Evolutionary conservation across 1,140 invertebrate species (phyloP).

Genomic region (Luehdorfia chinensis): DNA sequence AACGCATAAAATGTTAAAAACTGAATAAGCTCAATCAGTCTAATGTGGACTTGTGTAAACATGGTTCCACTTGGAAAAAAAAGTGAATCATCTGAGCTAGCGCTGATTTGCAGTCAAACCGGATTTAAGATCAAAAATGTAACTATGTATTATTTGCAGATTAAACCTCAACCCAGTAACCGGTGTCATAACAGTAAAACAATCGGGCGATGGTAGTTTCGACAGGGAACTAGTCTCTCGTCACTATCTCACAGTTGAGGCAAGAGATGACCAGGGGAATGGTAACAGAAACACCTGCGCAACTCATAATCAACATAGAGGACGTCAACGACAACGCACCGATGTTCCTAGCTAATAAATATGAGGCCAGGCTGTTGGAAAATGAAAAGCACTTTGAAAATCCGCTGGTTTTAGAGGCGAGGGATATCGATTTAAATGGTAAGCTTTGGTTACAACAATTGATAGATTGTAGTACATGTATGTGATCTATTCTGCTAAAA

Average conservation of each 20-base stretch:
- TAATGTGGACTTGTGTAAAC: no score
- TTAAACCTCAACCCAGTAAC: constrained; percentile 88
- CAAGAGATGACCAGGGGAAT: constrained; percentile 88
- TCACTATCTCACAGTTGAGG: constrained; percentile 95
- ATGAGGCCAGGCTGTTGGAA: constrained; percentile 90
- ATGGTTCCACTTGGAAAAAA: no score
- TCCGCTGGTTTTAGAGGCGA: constrained; percentile 87
- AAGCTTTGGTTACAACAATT: constrained; percentile 19
- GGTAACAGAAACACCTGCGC: constrained; percentile 88
- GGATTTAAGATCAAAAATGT: no score
- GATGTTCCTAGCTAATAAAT: constrained; percentile 87
- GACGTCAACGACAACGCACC: constrained; percentile 94
- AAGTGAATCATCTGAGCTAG: no score
- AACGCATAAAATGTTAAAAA: no score
- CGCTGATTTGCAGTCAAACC: no score
- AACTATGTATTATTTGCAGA: no score
- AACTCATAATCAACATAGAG: constrained; percentile 90
- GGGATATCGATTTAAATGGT: constrained; percentile 92
- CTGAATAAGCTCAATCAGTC: no score
- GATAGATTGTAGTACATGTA: no score
- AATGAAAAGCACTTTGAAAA: constrained; percentile 88
- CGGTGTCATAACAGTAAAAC: constrained; percentile 90
- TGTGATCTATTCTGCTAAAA: no score
- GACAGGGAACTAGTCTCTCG: constrained; percentile 91
- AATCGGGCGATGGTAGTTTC: constrained; percentile 84